Conservation (phyloP, 1,140 invertebrate genomes). For the Sitophilus oryzae region DNA sequence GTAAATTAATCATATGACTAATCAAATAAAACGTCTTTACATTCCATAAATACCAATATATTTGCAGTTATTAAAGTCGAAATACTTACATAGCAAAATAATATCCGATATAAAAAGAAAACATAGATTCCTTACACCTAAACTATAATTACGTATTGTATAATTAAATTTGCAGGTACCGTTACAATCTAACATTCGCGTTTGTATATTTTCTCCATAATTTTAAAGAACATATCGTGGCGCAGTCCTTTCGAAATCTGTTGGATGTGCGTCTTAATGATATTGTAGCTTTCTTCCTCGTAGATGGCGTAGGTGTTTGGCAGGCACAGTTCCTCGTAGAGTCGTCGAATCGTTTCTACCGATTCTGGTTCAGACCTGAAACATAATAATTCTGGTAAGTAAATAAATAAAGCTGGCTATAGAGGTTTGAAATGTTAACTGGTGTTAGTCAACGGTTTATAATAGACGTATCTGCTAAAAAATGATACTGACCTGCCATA, state of each 20-base stretch:
- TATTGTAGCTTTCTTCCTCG: slow-evolving; percentile 80
- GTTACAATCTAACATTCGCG: slow-evolving; percentile 46
- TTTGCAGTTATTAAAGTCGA: too few species aligned
- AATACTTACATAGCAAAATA: too few species aligned
- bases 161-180: too few species aligned
- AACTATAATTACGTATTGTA: too few species aligned
- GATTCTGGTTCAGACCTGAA: slow-evolving; percentile 54
- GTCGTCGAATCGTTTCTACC: slow-evolving; percentile 64
- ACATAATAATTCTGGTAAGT: not conserved
- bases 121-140: too few species aligned
- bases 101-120: too few species aligned
- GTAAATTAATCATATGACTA: too few species aligned
- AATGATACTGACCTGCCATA: slow-evolving; percentile 55
- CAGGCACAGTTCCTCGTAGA: slow-evolving; percentile 77
- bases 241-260: slow-evolving; percentile 77
- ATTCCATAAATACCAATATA: too few species aligned
- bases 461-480: not conserved
- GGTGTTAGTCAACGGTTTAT: too few species aligned
- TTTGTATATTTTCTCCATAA: slow-evolving; percentile 74
- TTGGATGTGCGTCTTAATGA: slow-evolving; percentile 77
- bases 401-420: too few species aligned
- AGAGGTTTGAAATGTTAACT: too few species aligned
- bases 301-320: slow-evolving; percentile 72
- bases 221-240: slow-evolving; percentile 75
- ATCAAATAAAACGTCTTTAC: too few species aligned